Evolutionary conservation across 2,113 vertebrate species (phyloP).

Genomic region (Bos taurus): DNA sequence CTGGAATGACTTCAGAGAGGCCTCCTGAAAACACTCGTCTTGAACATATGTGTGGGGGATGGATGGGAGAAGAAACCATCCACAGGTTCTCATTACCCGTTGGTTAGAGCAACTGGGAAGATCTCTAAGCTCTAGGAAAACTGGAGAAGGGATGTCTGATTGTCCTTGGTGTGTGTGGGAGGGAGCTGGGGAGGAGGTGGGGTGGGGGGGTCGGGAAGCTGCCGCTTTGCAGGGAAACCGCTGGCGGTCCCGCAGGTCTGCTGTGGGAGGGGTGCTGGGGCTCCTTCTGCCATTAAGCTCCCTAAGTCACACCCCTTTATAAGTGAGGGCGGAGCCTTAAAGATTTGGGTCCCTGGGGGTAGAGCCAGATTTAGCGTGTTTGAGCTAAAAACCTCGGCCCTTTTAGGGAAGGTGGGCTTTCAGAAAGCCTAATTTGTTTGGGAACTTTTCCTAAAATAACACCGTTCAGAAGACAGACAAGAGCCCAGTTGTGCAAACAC

Average conservation of each 20-base stretch:
- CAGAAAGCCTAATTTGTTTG: neutral
- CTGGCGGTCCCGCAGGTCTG: neutral
- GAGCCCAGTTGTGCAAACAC: neutral
- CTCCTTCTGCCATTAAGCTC: rapidly evolving
- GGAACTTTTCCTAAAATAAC: neutral
- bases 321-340: neutral
- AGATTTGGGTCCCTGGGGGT: neutral
- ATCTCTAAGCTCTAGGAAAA: neutral
- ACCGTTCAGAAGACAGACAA: neutral
- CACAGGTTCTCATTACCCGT: rapidly evolving
- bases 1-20: neutral
- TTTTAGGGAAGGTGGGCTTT: neutral
- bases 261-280: rapidly evolving
- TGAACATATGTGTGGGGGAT: neutral
- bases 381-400: neutral
- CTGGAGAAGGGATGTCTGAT: neutral
- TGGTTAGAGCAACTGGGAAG: neutral
- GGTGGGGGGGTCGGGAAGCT: neutral
- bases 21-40: neutral
- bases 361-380: neutral
- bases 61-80: neutral
- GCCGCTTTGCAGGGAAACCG: neutral
- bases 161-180: neutral
- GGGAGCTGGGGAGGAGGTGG: neutral
- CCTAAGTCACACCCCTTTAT: neutral